Base-by-base conservation (phyloP, 1,140 invertebrate species). In the Colletes gigas region DNA sequence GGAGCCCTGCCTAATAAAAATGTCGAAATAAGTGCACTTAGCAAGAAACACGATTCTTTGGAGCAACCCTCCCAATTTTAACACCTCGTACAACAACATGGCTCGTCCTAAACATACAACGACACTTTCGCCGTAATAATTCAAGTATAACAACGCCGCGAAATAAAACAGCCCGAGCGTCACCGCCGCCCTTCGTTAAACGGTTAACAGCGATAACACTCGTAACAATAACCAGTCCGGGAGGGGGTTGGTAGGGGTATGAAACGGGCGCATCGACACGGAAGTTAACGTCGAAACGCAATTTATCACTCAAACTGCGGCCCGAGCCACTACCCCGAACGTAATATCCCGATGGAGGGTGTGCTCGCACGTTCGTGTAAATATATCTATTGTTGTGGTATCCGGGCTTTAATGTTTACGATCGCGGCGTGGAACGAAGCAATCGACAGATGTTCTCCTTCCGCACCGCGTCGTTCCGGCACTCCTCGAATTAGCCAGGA, bases 401-500 rank as follows among this genome's bases (percentile, higher is more conserved):
- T 59, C 63, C 71, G 39, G 21, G 52, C 71, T 67, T 82, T 82
- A 88, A 87, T 86, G 88, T 90, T 90, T 88, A 87, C 82, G 81
- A 85, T 87, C 86, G 82, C 87, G 59, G 71, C 74, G 63, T 54
- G n/a, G 73, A 69, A 87, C 84, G 81, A 12, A 82, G 79, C 74
- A 19, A 72, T 85, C 83, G 87, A 88, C 90, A 91, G 90, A 91
- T 91, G 89, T 89, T 90, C 30, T 30, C 67, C 80, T 76, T 69
- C 59, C 69, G 69, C 63, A 70, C 66, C 41, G 68, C 47, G 72
- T 73, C 75, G 47, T 44, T 41, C 3, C 39, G 30, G 6, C 80
- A 69, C 82, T 86, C 66, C 75, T 74, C 75, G 72, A 88, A 89
- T 88, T 81, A 81, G 41, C 78, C 39, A 60, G 54, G 68, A 80